Evolutionary conservation across 2,797 vertebrate species (phyloP).

Genomic region (Squalus acanthias): DNA sequence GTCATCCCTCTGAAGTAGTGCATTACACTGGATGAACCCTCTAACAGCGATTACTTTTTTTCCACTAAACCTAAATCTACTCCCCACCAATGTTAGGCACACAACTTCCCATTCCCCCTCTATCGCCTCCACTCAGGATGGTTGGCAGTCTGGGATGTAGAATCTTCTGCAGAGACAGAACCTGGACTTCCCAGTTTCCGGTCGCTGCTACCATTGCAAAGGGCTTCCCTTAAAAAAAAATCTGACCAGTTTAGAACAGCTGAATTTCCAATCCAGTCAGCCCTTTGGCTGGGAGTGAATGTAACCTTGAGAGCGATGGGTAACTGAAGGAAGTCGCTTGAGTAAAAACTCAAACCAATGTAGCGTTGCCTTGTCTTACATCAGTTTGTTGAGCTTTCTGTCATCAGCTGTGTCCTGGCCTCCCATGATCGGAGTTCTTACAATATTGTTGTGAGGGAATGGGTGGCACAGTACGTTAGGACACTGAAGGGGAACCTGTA

Average conservation of each 20-base stretch:
- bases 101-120: not conserved
- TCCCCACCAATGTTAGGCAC: not conserved
- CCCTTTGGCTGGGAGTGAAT: not conserved
- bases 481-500: not conserved
- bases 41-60: too few relatives aligned
- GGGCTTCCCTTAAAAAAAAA: not conserved
- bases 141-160: not conserved
- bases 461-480: not conserved
- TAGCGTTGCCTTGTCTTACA: not conserved
- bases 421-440: not conserved
- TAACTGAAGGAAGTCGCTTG: not conserved
- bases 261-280: not conserved
- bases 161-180: not conserved
- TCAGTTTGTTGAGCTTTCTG: not conserved
- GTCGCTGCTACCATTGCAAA: not conserved
- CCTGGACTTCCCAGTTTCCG: not conserved
- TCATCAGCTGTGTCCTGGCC: not conserved
- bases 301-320: not conserved
- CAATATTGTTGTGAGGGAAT: not conserved
- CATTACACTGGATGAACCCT: too few relatives aligned
- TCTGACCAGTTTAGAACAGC: not conserved
- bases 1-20: not conserved
- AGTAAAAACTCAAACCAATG: not conserved
- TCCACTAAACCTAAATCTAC: not conserved
- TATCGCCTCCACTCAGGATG: not conserved